Evolutionary conservation across 2,797 vertebrate species (phyloP).

Genomic region (Petrocephalus sullivani): DNA sequence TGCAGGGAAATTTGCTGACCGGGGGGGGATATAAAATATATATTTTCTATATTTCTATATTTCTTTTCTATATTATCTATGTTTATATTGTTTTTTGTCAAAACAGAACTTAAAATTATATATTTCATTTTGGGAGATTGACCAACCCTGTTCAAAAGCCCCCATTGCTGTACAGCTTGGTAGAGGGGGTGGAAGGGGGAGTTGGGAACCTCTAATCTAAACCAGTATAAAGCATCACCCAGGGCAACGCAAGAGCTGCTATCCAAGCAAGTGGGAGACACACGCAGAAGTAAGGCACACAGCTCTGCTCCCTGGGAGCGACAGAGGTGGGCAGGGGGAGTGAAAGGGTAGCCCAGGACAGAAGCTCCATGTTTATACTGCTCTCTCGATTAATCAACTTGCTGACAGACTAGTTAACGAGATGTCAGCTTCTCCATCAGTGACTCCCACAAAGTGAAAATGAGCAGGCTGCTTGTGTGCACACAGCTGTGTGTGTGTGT

Average conservation of each 20-base stretch:
- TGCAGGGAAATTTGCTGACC: background rate
- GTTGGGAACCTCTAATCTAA: background rate
- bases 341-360: conserved; percentile 48
- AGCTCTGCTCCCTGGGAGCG: background rate
- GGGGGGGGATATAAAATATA: background rate
- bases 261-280: background rate
- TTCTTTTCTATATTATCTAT: too few species aligned
- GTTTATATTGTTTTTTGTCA: too few species aligned
- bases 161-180: background rate
- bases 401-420: conserved; percentile 61
- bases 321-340: conserved; percentile 46
- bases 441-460: conserved; percentile 12
- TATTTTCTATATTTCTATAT: too few species aligned
- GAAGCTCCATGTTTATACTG: conserved; percentile 61
- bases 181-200: background rate
- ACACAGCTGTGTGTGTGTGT: conserved; percentile 29
- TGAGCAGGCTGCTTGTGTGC: background rate
- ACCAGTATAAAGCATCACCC: background rate
- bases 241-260: background rate
- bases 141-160: background rate
- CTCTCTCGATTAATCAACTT: conserved; percentile 62
- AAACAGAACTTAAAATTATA: background rate
- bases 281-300: background rate
- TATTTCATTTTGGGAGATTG: background rate
- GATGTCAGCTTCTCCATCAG: conserved; percentile 2